Base-by-base conservation (phyloP, 2,113 vertebrate genomes). In the Myotis davidii region DNA sequence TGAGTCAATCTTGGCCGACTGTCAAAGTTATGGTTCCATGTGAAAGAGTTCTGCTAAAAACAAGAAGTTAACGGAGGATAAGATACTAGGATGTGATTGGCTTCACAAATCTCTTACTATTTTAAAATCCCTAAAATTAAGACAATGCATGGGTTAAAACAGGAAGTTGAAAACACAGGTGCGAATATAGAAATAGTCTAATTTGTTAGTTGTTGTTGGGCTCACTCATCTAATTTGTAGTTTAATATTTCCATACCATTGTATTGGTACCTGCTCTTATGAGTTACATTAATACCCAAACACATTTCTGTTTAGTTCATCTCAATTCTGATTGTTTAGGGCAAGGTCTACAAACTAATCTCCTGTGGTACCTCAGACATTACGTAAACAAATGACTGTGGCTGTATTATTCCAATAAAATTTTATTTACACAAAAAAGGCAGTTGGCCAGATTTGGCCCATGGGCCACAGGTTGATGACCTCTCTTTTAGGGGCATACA, bases 121-220 rank as follows among this genome's bases (percentile, higher is more conserved):
- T 95, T 97, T 91, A 92, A 69, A 56, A 67, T 79, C 48, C 20
- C n/a, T 83, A 88, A 96, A 96, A 94, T 94, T 94, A 91, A 67
- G 13, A 81, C 12, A 45, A 27, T 85, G n/a, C 29, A 39, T 14
- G 8, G 76, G 76, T 82, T 82, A 90, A 84, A 93, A 72, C 8
- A 83, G 29, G 29, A 91, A 79, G 70, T 90, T 39, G 85, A 94
- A 21, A 90, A 54, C 72, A 64, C 91, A 97, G 93, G 64, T 95
- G 91, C 76, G 70, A 77, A 69, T 65, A 17, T 23, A 85, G 45
- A 95, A 96, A 92, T 92, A 96, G 91, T 65, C 18, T 65, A 82
- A 85, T 94, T 94, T 94, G 76, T 42, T 91, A 69, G 88, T 65
- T 86, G 21, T 56, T 95, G 25, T 94, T 92, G 6, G 10, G 59